Conservation (phyloP, 2,888 invertebrate species). For the Leptinotarsa haldemani region DNA sequence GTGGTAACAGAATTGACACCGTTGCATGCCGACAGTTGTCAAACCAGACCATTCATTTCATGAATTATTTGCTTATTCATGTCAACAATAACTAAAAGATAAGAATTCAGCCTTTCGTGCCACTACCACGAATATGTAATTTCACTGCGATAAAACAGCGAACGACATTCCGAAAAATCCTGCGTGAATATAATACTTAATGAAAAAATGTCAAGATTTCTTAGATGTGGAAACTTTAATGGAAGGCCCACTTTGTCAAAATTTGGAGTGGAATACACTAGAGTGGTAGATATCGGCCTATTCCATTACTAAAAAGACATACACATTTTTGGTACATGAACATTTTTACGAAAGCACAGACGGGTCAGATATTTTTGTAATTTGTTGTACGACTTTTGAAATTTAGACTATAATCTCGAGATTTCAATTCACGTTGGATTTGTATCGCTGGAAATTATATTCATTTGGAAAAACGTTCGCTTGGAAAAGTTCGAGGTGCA, state of each 20-base stretch:
- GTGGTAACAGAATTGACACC: background rate
- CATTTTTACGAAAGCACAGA: no score
- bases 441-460: no score
- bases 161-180: background rate
- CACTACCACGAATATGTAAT: background rate
- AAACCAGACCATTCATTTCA: slow-evolving; percentile 19
- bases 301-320: no score
- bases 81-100: slow-evolving; percentile 21
- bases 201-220: background rate
- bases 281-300: background rate
- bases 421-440: no score
- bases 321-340: no score
- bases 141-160: slow-evolving; percentile 2
- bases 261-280: background rate
- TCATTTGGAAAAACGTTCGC: no score
- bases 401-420: no score
- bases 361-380: no score
- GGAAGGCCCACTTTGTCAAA: background rate
- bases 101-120: slow-evolving; percentile 24
- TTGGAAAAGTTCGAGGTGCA: no score
- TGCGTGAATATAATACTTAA: background rate
- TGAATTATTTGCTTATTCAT: slow-evolving; percentile 14
- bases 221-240: background rate
- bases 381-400: no score
- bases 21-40: slow-evolving; percentile 22